Percentiles rank a stretch among this genome's conserved stretches.
These are phyloP conservation scores for Acutogordius australiensis DNA, from an alignment of 2,888 invertebrate species.

Conservation along the genomic window DNA sequence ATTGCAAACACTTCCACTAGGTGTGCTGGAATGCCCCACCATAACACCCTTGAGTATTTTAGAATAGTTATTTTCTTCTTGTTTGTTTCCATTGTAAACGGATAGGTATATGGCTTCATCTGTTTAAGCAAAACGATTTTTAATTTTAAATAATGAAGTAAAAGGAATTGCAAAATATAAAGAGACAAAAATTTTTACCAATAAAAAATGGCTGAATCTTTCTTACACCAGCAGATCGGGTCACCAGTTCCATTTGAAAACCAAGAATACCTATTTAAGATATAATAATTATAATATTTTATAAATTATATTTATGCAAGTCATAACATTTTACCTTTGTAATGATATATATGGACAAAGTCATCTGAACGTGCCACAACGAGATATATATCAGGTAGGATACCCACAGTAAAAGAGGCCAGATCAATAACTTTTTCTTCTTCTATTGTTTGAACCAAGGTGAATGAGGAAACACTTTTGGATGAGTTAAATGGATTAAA, in stretches of 20 bases:
- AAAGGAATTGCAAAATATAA: neutral
- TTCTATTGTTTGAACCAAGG: neutral
- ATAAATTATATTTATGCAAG: neutral
- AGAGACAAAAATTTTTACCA: neutral
- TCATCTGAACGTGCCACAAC: neutral
- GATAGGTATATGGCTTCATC: neutral
- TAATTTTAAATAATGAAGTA: neutral
- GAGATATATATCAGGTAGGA: neutral
- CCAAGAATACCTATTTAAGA: slow-evolving; percentile 5
- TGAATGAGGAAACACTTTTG: too few species aligned
- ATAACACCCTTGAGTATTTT: neutral
- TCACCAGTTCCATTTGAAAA: neutral
- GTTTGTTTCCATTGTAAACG: neutral
- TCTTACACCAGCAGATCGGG: neutral
- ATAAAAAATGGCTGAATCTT: neutral
- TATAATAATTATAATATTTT: neutral
- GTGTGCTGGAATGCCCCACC: neutral
- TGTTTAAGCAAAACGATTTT: too few species aligned
- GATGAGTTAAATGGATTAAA: too few species aligned
- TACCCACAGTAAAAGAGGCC: neutral
- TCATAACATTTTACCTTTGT: neutral
- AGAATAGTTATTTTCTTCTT: neutral
- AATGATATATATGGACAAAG: neutral
- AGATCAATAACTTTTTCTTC: neutral
- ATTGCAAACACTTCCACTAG: neutral